Evolutionary conservation across 2,888 invertebrate genomes (phyloP), one percentile per base, ranked within the genome.

Genomic region (Rhamnusium bicolor): DNA sequence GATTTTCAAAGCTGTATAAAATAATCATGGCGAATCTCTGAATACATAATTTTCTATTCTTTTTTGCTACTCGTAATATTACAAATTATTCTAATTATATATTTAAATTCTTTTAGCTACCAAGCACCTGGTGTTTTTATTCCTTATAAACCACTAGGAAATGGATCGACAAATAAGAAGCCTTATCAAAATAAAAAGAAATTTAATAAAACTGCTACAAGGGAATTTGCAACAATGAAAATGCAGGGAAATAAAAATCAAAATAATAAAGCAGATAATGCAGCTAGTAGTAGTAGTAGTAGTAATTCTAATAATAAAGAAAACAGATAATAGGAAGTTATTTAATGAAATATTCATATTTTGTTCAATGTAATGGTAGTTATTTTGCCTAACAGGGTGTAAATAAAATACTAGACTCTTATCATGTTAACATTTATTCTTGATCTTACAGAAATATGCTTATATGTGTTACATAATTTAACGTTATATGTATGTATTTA

Each of bases 91-190:
- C 6, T 4, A 24, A 24, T 6, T 18, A 4, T 19, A 2, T 53
- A 40, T 16, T 5, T 46, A 16, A 32, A n/a, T 63, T 73, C 73
- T 80, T 83, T 67, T 74, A 87, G 85, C n/a, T 85, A 86, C 79
- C 87, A 86, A 80, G 82, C 82, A 12, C 86, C 86, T 61, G 84
- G 84, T 51, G 69, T 74, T 27, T 63, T 78, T 54, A 69, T 77
- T 69, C 77, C 80, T 16, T 78, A 75, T 69, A 73, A 75, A 71
- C 58, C 76, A 46, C 58, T 69, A 58, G 69, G 72, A 51, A 70
- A 53, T 47, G 60, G n/a, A 3, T 32, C 21, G 6, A 16, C 51
- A 40, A 63, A 46, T 56, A 68, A 32, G 47, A 62, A 40, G 16
- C 40, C 29, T 32, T 73, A 66, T 53, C 70, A 68, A 46, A 60